Evolutionary conservation across 2,113 vertebrate species (phyloP).

Genomic region (Puntigrus tetrazona): DNA sequence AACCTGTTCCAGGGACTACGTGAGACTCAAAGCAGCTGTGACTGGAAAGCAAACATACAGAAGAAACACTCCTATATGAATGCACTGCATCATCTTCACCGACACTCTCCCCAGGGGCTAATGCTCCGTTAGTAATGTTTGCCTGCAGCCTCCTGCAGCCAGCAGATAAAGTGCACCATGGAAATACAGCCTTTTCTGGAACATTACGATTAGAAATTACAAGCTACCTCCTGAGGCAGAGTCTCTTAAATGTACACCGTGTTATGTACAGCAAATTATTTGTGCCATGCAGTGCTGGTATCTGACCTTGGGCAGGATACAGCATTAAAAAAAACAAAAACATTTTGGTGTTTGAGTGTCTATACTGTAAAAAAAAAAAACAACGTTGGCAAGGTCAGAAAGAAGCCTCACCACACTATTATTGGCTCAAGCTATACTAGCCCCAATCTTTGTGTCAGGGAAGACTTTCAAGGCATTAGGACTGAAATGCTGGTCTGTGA

Average conservation of each 20-base stretch:
- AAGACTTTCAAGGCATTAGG: background rate
- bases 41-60: background rate
- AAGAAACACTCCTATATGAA: background rate
- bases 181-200: conserved; percentile 30
- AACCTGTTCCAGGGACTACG: background rate
- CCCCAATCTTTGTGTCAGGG: background rate
- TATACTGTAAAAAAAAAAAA: background rate
- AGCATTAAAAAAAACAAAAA: background rate
- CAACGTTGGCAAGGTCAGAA: background rate
- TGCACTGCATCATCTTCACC: background rate
- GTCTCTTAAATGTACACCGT: background rate
- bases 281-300: conserved; percentile 13
- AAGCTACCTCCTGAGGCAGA: conserved; percentile 9
- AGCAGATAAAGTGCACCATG: conserved; percentile 12
- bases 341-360: background rate
- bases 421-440: background rate
- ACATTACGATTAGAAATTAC: conserved; percentile 26
- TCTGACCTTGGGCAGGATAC: conserved; percentile 15
- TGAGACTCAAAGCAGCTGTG: background rate
- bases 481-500: conserved; percentile 12
- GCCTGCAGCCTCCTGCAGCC: conserved; percentile 20
- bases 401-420: background rate
- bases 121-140: background rate
- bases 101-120: background rate
- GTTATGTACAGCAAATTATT: conserved; percentile 21